Percentiles rank a stretch among this genome's conserved stretches.
These are phyloP conservation scores for Brachypodius melanocephalos DNA, from an alignment of 2,113 vertebrate species.

Conservation along the genomic window DNA sequence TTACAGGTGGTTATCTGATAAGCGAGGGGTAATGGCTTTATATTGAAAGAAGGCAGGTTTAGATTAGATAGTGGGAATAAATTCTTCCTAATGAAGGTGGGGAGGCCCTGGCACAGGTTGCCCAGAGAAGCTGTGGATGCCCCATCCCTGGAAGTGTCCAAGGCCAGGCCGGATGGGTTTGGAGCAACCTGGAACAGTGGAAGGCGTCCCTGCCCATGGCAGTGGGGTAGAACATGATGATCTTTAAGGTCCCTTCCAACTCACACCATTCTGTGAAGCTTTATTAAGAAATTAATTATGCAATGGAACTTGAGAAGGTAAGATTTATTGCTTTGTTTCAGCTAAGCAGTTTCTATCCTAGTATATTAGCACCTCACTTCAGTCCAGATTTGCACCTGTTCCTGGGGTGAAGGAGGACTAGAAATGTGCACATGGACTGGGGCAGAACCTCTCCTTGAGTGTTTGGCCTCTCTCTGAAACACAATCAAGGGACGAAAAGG, in stretches of 20 bases:
- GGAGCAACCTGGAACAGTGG: neutral
- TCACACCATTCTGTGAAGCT: neutral
- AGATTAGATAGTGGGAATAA: neutral
- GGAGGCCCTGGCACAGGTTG: neutral
- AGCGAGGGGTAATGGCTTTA: neutral
- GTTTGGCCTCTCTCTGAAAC: neutral
- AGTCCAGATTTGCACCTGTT: neutral
- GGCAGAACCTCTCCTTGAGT: neutral
- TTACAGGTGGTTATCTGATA: neutral
- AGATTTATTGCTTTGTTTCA: neutral
- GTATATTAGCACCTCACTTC: neutral
- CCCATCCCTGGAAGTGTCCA: neutral
- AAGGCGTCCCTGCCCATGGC: neutral
- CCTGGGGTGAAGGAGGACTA: neutral
- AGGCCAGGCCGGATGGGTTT: neutral
- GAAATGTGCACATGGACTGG: neutral
- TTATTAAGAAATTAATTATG: neutral
- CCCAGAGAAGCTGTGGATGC: neutral
- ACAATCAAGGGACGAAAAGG: neutral
- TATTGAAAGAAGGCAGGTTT: neutral
- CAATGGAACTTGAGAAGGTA: neutral
- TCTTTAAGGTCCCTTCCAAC: neutral
- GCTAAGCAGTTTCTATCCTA: neutral
- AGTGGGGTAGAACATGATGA: fast-evolving
- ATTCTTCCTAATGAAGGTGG: neutral